Base-by-base conservation (phyloP, 2,888 invertebrate species). In the Muschampia plurimacula region DNA sequence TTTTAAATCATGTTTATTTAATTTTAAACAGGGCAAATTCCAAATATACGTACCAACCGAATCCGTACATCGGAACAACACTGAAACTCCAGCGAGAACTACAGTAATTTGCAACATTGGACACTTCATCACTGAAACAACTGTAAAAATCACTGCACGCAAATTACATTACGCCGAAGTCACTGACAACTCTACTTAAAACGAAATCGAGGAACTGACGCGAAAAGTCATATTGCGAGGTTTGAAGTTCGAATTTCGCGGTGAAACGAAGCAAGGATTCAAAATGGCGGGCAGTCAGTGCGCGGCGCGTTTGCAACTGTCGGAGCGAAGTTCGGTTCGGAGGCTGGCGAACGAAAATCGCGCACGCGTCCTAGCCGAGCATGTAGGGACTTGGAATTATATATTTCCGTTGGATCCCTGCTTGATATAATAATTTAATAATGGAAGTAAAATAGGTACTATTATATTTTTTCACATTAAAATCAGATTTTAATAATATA, bases 41-140 rank as follows among this genome's bases (percentile, higher is more conserved):
- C 63, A 73, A 67, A 67, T 70, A 15, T 82, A 89, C 93, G 92
- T 82, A 93, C 93, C 92, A 72, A 92, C 86, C 57, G 92, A 92
- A 84, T 91, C 91, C 86, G 92, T 92, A 81, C 87, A 88, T 75
- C 85, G 86, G 78, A 91, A 89, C 81, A 92, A 86, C 90, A 92
- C 91, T 89, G 91, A 86, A 89, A 92, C 84, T 91, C 91, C 92
- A 81, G 90, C 83, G 83, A 91, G 82, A 79, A 89, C 77, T 70
- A 89, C 78, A 71, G 81, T 78, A 77, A 88, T 84, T 77, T 78
- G 80, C 73, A 71, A 46, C 70, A 65, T 57, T 59, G 70, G 39
- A 57, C 90, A 91, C 91, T 86, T 86, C 85, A 89, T 87, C 90
- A 92, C 92, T 78, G 36, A 82, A 79, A 32, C 36, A 32, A 12